Percentiles rank a stretch among this genome's conserved stretches.
phyloP scores from a whole-genome alignment of 1,140 invertebrate species.

The Gryllus bimaculatus region DNA sequence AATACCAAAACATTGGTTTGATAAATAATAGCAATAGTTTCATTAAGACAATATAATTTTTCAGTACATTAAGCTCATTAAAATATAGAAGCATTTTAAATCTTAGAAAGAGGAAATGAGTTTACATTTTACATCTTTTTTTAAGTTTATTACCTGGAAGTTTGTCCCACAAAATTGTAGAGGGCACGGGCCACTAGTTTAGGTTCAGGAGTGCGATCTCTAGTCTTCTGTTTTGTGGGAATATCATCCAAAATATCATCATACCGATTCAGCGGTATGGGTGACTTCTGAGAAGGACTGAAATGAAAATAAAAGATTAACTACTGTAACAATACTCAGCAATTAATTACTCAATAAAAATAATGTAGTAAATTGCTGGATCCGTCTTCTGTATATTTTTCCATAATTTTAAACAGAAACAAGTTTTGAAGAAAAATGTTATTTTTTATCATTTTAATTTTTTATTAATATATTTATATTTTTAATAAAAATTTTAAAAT shows the following conservation, averaged over 20 bases:
- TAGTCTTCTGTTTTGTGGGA: constrained; percentile 42
- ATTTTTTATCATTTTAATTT: no score
- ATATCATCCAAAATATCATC: constrained; percentile 67
- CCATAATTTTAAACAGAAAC: no score
- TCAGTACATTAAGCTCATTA: neutral
- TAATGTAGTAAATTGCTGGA: no score
- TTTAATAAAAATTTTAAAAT: no score
- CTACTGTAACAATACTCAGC: no score
- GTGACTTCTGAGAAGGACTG: constrained; percentile 84
- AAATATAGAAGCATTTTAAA: no score
- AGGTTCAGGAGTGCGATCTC: constrained; percentile 53
- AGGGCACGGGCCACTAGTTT: constrained; percentile 73
- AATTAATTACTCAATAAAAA: no score
- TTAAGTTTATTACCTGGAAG: constrained; percentile 40
- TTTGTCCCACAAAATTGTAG: constrained; percentile 86
- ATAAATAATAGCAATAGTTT: neutral
- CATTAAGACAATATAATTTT: neutral
- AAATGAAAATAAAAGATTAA: constrained; percentile 24
- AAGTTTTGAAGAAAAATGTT: no score
- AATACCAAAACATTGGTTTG: neutral
- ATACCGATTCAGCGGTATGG: constrained; percentile 84
- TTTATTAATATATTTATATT: no score
- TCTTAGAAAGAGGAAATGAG: no score
- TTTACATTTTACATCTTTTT: no score
- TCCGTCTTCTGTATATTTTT: no score